Base-by-base conservation (phyloP, 2,797 vertebrate species). In the Rhyacichthys aspro region DNA sequence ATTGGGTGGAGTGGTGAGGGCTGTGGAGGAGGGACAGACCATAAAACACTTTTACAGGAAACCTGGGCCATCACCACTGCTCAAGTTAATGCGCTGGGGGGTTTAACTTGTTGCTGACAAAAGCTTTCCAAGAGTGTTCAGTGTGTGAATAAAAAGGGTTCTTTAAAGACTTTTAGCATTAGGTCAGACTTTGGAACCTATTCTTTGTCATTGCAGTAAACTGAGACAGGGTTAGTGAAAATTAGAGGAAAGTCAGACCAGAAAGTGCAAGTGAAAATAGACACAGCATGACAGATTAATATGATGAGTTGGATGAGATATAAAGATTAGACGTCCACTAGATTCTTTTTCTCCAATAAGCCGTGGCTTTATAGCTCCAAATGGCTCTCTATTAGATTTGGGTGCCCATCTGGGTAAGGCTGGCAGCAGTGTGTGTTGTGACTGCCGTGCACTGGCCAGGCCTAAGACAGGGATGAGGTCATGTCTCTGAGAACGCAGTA, bases 331-430 rank as follows among this genome's bases (percentile, higher is more conserved):
- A 86, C 84, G 68, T 86, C 72, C 76, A 67, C 78, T 78, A 57
- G 69, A 65, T 88, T 85, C 76, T 82, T 81, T 76, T 88, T 83
- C 82, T 83, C 73, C 85, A 83, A 82, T 86, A 86, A 88, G 76
- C 84, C 55, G 38, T 76, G 68, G 82, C 78, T 86, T 89, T 84
- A 85, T 85, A 79, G 86, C 89, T 90, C 86, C 82, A 92, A 92
- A 93, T 92, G 90, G 89, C 80, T 89, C 74, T 82, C 82, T 90
- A 93, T 94, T 93, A 90, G 90, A 93, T 94, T 92, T 91, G 80
- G 79, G 79, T 87, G 70, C 86, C 88, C 79, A 90, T 91, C 89
- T 92, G 90, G 87, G 88, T 68, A 86, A 83, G 87, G 79, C 88
- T 88, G 85, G 91, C 88, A 90, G 86, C 85, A 63, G 72, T 54